Evolutionary conservation across 2,797 vertebrate genomes (phyloP), one percentile per base, ranked within the genome.

Genomic region (Diplodus sargus): DNA sequence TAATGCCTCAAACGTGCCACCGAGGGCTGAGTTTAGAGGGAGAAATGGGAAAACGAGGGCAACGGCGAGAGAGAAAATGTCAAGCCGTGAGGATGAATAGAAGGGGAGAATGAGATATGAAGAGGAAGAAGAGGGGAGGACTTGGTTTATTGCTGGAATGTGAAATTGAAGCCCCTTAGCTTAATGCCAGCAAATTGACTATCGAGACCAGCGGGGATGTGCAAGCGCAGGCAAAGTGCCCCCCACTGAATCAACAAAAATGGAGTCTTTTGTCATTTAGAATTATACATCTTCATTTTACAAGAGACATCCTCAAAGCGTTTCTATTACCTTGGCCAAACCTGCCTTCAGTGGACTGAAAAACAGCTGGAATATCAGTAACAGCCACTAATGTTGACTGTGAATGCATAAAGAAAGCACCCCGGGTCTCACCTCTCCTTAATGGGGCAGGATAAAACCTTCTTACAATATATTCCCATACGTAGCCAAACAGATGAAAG

Each of bases 1-100:
- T 93, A 94, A 94, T 91, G 90, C 86, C 87, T 90, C 83, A 79
- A 94, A 94, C 81, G 86, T 90, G 88, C 86, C 61, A 81, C 81
- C 12, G 53, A 83, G 80, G 79, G 86, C 78, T 86, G 77, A 56
- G 84, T 86, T 88, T 82, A 78, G 83, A 90, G 87, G 86, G 79
- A 89, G 81, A 78, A 91, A 91, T 79, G 77, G 76, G 80, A 68
- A 91, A 90, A 91, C 73, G 83, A 90, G 74, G 82, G 74, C 83
- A 85, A 91, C 77, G 13, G 83, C 49, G 22, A 75, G 81, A 89
- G 72, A 85, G 81, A 81, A 90, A 91, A 91, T 92, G 90, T 92
- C 91, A 92, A 84, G 80, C 84, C 76, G 64, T 66, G 82, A 92
- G 88, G 84, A 92, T 66, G 79, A 91, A 90, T 84, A 82, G 83